Evolutionary conservation across 2,797 vertebrate genomes (phyloP).

Genomic region (Trematomus bernacchii): DNA sequence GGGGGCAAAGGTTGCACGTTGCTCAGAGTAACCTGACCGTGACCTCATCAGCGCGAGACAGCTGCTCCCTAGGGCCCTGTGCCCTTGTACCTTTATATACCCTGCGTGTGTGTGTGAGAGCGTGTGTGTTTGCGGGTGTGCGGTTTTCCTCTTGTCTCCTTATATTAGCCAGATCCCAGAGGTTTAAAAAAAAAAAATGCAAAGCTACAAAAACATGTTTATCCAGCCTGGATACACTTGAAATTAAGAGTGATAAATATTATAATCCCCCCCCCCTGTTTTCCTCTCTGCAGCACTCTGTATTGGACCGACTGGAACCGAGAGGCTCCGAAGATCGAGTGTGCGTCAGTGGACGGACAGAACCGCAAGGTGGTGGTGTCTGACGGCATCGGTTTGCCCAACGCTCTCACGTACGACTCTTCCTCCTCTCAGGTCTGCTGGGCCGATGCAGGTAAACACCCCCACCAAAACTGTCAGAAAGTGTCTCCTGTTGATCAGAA

Average conservation of each 20-base stretch:
- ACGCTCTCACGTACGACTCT: conserved; percentile 92
- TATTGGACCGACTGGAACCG: conserved; percentile 99
- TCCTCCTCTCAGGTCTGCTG: conserved; percentile 92
- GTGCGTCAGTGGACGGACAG: conserved; percentile 88
- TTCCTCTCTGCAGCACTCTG: conserved; percentile 85
- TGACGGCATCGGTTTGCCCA: conserved; percentile 93
- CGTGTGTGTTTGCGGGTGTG: not conserved
- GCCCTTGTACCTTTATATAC: conserved; percentile 4
- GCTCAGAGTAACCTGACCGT: conserved; percentile 65
- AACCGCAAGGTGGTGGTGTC: conserved; percentile 88
- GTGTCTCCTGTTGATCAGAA: no score
- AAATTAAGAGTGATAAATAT: not conserved
- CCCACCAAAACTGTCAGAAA: no score
- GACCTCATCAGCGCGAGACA: conserved; percentile 69
- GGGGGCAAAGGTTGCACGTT: conserved; percentile 51
- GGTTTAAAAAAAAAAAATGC: conserved; percentile 6
- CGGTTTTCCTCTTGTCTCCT: conserved; percentile 26
- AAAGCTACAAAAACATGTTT: not conserved
- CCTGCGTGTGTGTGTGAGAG: not conserved
- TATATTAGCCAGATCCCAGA: conserved; percentile 45
- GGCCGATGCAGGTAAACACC: conserved; percentile 94
- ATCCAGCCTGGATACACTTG: not conserved
- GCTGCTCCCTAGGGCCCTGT: conserved; percentile 45
- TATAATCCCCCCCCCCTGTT: no score
- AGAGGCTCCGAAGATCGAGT: conserved; percentile 97